Evolutionary conservation across 64 coral and sea anemone genomes (phyloP).

Genomic region (Pocillopora damicornis): DNA sequence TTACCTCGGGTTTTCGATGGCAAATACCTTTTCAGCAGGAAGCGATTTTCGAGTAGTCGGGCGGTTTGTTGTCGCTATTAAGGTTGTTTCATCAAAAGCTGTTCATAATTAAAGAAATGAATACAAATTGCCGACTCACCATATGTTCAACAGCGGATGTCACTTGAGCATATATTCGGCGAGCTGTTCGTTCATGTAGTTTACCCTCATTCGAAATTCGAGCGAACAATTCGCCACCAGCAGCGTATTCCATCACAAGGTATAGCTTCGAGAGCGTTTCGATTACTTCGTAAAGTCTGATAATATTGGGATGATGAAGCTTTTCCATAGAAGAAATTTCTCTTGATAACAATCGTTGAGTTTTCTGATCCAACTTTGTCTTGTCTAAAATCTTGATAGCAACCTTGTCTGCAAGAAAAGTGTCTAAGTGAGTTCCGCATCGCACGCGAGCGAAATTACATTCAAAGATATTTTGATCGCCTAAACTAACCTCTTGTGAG

Average conservation of each 20-base stretch:
- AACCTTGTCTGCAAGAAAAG: conserved; percentile 87
- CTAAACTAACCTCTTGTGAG: conserved; percentile 78
- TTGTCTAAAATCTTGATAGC: conserved; percentile 98
- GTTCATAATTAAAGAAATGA: not conserved
- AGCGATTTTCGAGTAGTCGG: not conserved
- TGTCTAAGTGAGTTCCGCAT: not conserved
- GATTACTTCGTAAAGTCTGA: conserved; percentile 97
- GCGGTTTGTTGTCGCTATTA: not conserved
- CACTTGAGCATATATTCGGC: conserved; percentile 84
- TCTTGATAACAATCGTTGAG: conserved; percentile 84
- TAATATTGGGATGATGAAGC: conserved; percentile 95
- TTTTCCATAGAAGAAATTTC: conserved; percentile 99
- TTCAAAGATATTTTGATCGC: not conserved
- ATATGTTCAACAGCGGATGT: conserved; percentile 93
- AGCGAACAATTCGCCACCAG: conserved; percentile 89
- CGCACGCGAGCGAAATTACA: not conserved
- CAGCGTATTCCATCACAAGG: conserved; percentile 92
- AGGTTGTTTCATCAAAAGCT: not conserved
- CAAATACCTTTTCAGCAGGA: not conserved
- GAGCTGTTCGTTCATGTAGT: conserved; percentile 74
- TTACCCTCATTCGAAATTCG: conserved; percentile 98
- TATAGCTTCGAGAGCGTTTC: conserved; percentile 92
- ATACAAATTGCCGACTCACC: conserved; percentile 58
- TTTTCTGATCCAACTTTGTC: conserved; percentile 97
- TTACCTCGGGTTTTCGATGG: not conserved